These are phyloP conservation scores for Gambusia yucatana DNA, from an alignment of 2,797 vertebrate species.

Conservation along the genomic window DNA sequence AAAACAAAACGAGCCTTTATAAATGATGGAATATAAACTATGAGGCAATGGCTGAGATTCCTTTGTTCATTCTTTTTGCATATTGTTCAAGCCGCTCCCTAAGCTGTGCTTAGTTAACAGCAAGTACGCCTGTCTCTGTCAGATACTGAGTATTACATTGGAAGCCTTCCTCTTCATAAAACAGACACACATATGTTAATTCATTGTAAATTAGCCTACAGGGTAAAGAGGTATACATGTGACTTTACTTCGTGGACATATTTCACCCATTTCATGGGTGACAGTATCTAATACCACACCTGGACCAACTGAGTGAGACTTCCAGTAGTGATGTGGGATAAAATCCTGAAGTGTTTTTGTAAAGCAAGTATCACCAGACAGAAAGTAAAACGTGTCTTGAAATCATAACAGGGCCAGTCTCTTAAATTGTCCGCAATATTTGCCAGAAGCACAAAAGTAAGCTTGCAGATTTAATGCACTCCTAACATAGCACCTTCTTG, in stretches of 20 bases:
- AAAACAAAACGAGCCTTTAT: slow-evolving; percentile 43
- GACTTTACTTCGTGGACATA: slow-evolving; percentile 60
- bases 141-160: slow-evolving; percentile 45
- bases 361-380: slow-evolving; percentile 48
- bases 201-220: slow-evolving; percentile 56
- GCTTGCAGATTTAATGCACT: slow-evolving; percentile 63
- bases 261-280: slow-evolving; percentile 57
- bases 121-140: slow-evolving; percentile 40
- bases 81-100: slow-evolving; percentile 72
- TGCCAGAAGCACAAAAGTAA: slow-evolving; percentile 63
- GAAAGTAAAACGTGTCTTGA: slow-evolving; percentile 44
- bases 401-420: slow-evolving; percentile 56
- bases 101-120: slow-evolving; percentile 57
- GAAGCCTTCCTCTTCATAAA: slow-evolving; percentile 63
- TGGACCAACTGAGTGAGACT: slow-evolving; percentile 57
- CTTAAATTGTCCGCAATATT: slow-evolving; percentile 51
- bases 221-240: slow-evolving; percentile 59
- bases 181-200: slow-evolving; percentile 52
- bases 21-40: slow-evolving; percentile 67
- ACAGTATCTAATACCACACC: slow-evolving; percentile 50
- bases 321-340: slow-evolving; percentile 67
- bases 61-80: slow-evolving; percentile 80
- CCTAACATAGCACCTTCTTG: slow-evolving; percentile 77
- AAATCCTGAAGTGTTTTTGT: slow-evolving; percentile 53
- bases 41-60: slow-evolving; percentile 78